A percentile compares a stretch with the other conserved stretches of the same genome.
These are phyloP conservation scores for Gavia stellata DNA, from an alignment of 2,113 vertebrate species.

Conservation along the genomic window DNA sequence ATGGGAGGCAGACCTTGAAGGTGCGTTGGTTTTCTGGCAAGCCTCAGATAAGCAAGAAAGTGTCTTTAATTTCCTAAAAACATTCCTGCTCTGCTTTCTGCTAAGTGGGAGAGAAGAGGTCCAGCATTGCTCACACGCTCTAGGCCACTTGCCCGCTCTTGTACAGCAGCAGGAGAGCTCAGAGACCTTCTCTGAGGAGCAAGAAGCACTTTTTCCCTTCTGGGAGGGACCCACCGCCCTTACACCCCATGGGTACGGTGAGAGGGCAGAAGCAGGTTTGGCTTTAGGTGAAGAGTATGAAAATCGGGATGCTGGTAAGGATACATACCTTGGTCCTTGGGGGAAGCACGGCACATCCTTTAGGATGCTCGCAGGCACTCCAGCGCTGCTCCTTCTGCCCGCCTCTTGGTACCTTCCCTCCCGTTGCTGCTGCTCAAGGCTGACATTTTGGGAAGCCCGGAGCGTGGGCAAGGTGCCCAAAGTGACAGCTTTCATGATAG, in stretches of 20 bases:
- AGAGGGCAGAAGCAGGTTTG: background rate
- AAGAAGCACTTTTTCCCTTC: background rate
- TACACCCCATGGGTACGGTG: background rate
- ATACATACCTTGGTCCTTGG: fast-evolving
- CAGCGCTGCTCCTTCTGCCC: fast-evolving
- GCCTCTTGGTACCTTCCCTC: background rate
- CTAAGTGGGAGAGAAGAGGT: background rate
- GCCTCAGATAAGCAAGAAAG: background rate
- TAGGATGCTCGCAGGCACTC: background rate
- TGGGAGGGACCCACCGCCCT: background rate
- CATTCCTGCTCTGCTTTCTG: background rate
- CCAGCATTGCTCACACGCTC: background rate
- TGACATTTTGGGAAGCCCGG: background rate
- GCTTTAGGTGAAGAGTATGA: background rate
- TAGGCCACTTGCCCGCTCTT: background rate
- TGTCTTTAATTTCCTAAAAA: background rate
- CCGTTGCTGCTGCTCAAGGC: background rate
- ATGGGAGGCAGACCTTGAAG: background rate
- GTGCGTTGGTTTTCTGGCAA: background rate
- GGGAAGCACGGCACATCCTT: background rate
- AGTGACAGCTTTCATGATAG: background rate
- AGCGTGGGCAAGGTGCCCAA: background rate
- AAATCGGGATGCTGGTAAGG: background rate
- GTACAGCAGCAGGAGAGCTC: background rate
- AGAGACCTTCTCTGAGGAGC: background rate